phyloP scores from a whole-genome alignment of 1,140 invertebrate genomes.

The Sesamia nonagrioides region DNA sequence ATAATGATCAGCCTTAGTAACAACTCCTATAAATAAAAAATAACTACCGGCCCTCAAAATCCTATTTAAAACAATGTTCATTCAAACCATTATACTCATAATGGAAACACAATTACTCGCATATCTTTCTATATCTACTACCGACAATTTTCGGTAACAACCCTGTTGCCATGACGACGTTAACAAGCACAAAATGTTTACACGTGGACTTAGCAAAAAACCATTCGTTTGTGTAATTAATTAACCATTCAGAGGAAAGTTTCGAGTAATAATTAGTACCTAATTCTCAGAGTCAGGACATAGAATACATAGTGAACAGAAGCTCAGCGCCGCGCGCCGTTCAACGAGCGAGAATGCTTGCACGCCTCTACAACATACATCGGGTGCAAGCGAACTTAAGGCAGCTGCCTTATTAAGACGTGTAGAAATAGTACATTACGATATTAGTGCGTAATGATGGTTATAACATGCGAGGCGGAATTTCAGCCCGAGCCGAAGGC shows the following conservation, averaged over 20 bases:
- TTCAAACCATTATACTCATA: neutral
- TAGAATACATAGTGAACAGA: neutral
- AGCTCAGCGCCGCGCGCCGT: neutral
- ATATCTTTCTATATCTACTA: neutral
- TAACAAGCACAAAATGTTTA: constrained; percentile 35
- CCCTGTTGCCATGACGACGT: constrained; percentile 22
- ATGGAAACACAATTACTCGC: neutral
- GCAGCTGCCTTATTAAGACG: too few species aligned
- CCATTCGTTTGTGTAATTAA: constrained; percentile 18
- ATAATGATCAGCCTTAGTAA: too few species aligned
- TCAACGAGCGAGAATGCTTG: too few species aligned
- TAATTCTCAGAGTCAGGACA: neutral
- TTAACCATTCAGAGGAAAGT: constrained; percentile 27
- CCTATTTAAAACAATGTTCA: neutral
- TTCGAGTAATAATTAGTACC: constrained; percentile 30
- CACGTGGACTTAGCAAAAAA: constrained; percentile 15
- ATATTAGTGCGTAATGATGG: too few species aligned
- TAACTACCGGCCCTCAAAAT: neutral
- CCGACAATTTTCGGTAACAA: neutral
- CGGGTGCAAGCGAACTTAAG: too few species aligned
- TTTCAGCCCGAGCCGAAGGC: too few species aligned
- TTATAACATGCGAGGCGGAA: too few species aligned
- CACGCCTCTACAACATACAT: too few species aligned
- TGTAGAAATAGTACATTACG: too few species aligned
- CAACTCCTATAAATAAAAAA: too few species aligned